Base-by-base conservation (phyloP, 2,113 vertebrate species). In the Proterorhinus semilunaris region DNA sequence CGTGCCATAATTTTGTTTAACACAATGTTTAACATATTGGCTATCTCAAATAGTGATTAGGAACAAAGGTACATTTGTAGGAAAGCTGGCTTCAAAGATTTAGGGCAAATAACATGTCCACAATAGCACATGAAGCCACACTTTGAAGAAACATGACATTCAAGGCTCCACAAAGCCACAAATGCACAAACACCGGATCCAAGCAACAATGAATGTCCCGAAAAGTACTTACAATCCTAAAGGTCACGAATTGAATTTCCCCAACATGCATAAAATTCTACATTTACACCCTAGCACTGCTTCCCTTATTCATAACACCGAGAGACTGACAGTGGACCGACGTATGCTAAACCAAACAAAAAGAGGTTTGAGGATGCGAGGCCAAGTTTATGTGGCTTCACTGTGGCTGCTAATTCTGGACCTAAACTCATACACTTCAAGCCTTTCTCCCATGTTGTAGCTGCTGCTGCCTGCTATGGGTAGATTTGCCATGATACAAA, bases 341-440 rank as follows among this genome's bases (percentile, higher is more conserved):
- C 53, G 4, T 57, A 58, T 36, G 12, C 42, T 44, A 36, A 44
- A 44, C 5, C 44, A 45, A 9, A 7, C 36, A 61, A 16, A 61
- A 2, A 16, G 52, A 42, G 48, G 47, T 70, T 45, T 43, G 43
- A 16, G 69, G 21, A 54, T 27, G 42, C 36, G 42, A 9, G 52
- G 48, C 52, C 53, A 36, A 70, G 63, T 64, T 54, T 44, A 27
- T 61, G 72, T 12, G 42, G 16, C 6, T 72, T 75, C 58, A 72
- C 62, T 68, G 49, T 66, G 69, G 48, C 72, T 51, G 58, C 17
- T 45, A 13, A 57, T 36, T 5, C 45, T 52, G 62, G 65, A 73
- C 76, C 70, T 61, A 43, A 63, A 43, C 17, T 57, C 54, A 62
- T 73, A 66, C 61, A 66, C 61, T 63, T 66, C 45, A 62, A 54